Base-by-base conservation (phyloP, 2,797 vertebrate species). In the Protonibea diacanthus region DNA sequence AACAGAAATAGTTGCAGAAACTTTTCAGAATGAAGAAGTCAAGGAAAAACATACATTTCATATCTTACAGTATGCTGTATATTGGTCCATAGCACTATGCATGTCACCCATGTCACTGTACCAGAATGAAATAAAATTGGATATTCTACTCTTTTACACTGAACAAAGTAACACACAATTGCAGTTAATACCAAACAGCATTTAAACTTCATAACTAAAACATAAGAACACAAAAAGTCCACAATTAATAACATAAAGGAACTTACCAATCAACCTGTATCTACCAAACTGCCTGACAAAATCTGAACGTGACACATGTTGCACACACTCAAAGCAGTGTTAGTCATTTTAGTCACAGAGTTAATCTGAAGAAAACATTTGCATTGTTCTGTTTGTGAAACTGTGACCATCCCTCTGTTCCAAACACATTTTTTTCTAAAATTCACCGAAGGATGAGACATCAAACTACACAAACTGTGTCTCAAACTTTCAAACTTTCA, bases 301-400 rank as follows among this genome's bases (percentile, higher is more conserved):
- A 13, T 47, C 6, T 55, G 15, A 55, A 14, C 9, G 6, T 45
- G 63, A 45, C 17, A 20, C 4, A 42, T 25, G 18, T 47, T 13
- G 73, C 23, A 40, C 15, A 42, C 29, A 64, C 21, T 73, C 23
- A n/a, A 27, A 29, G 27, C 61, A 2, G 23, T 42, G n/a, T n/a
- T n/a, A n/a, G n/a, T n/a, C n/a, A n/a, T n/a, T n/a, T 29, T 56
- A 52, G 53, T 51, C 45, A 60, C 5, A 40, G 6, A 38, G 6
- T 60, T 71, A 6, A 53, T 60, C 48, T 5, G 2, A 66, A 44
- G 23, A 2, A 33, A 59, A 59, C 13, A 53, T 44, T 21, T 25
- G 20, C 25, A 60, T 61, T 60, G 21, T 55, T 72, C n/a, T 58
- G 47, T 70, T 64, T 71, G 20, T 66, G 29, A 58, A 40, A 63